phyloP scores from a whole-genome alignment of 2,113 vertebrate species.

The Mohoua ochrocephala region DNA sequence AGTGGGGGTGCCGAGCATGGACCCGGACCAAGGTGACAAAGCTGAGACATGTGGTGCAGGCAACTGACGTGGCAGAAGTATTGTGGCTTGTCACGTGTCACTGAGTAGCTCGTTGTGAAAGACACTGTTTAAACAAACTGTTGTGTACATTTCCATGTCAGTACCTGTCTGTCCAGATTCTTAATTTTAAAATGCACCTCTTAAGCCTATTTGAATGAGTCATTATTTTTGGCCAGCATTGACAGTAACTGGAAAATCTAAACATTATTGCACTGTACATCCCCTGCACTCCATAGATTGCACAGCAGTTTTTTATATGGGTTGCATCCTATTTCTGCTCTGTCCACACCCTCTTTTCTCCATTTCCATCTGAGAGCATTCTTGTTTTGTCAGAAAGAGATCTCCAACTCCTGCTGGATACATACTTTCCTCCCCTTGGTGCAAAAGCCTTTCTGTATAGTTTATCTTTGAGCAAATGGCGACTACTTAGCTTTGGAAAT shows the following conservation, averaged over 20 bases:
- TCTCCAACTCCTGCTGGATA: not conserved
- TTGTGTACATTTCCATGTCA: slow-evolving; percentile 18
- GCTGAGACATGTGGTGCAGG: not conserved
- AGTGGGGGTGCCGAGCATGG: fast-evolving
- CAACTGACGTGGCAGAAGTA: not conserved
- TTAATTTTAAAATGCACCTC: slow-evolving; percentile 13
- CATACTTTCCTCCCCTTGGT: fast-evolving
- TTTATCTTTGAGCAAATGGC: not conserved
- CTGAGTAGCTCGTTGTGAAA: slow-evolving; percentile 12
- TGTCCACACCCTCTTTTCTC: not conserved
- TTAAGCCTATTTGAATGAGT: slow-evolving; percentile 8
- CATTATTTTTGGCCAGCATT: not conserved
- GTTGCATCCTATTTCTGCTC: not conserved
- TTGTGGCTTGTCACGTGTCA: not conserved
- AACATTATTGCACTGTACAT: not conserved
- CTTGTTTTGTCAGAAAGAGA: not conserved
- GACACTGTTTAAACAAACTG: slow-evolving; percentile 36
- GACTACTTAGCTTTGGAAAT: not conserved
- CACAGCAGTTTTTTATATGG: not conserved
- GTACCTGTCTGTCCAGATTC: slow-evolving; percentile 34
- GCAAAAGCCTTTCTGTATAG: not conserved
- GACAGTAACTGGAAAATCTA: not conserved
- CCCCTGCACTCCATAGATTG: not conserved
- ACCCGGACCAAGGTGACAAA: not conserved
- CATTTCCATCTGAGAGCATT: not conserved